Evolutionary conservation across 2,797 vertebrate species (phyloP).

Genomic region (Arctocebus calabarensis): DNA sequence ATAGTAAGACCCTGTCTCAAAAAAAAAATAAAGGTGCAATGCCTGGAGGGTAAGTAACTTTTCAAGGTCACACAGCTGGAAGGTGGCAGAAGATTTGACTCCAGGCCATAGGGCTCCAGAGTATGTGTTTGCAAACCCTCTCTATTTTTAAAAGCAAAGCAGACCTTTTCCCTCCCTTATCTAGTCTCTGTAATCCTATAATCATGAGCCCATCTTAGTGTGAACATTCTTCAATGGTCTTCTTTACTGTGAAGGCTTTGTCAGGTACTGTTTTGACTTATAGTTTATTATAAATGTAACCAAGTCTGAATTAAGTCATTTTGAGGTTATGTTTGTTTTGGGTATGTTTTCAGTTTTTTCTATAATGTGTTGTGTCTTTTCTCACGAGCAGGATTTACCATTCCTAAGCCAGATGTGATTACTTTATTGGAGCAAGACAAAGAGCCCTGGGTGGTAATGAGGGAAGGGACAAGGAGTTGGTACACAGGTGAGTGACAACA

Average conservation of each 20-base stretch:
- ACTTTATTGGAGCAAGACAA: slow-evolving; percentile 63
- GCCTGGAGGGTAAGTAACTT: not conserved
- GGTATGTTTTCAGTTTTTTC: not conserved
- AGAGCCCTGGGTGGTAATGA: slow-evolving; percentile 54
- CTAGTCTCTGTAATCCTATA: not conserved
- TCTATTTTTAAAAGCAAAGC: not conserved
- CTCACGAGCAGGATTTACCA: not conserved
- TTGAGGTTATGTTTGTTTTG: not conserved
- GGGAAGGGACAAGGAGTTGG: not conserved
- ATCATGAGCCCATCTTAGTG: not conserved
- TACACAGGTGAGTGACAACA: slow-evolving; percentile 48
- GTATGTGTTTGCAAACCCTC: not conserved
- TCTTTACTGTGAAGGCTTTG: not conserved
- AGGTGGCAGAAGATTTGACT: not conserved
- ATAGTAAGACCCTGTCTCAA: too few relatives aligned
- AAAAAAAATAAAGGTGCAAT: not conserved
- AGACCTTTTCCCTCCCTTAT: not conserved
- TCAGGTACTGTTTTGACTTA: not conserved
- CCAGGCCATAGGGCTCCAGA: not conserved
- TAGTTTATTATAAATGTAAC: slow-evolving; percentile 20
- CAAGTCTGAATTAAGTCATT: not conserved
- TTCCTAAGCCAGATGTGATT: slow-evolving; percentile 68
- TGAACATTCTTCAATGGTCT: not conserved
- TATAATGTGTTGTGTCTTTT: slow-evolving; percentile 18
- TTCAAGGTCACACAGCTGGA: not conserved